Conservation (phyloP, 2,797 vertebrate genomes). For the Odontamblyopus rebecca region DNA sequence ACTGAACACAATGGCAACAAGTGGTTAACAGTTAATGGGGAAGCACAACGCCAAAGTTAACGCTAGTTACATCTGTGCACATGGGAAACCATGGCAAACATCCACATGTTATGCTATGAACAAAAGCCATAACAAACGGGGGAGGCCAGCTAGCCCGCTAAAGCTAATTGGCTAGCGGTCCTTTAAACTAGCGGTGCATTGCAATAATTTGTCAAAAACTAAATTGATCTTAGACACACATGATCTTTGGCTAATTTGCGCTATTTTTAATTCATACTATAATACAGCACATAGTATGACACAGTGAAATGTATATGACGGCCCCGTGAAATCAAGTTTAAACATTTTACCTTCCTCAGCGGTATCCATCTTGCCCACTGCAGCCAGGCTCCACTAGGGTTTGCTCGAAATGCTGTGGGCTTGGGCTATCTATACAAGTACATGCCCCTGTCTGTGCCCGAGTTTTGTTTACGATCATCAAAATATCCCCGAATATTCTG, state of each 20-base stretch:
- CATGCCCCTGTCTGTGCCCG: constrained; percentile 37
- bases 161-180: constrained; percentile 43
- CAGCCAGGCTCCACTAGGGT: constrained; percentile 48
- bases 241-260: too few relatives aligned
- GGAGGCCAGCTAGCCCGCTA: constrained; percentile 38
- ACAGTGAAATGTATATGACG: constrained; percentile 13
- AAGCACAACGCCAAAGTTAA: not conserved
- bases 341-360: constrained; percentile 86
- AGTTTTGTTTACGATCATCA: not conserved
- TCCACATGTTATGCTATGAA: not conserved
- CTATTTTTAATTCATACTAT: not conserved
- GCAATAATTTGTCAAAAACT: not conserved
- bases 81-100: too few relatives aligned
- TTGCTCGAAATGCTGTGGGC: constrained; percentile 17
- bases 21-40: not conserved
- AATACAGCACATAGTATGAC: not conserved
- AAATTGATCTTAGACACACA: fast-evolving
- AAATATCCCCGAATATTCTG: not conserved
- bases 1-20: not conserved
- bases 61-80: not conserved
- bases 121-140: constrained; percentile 20
- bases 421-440: constrained; percentile 26
- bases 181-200: not conserved
- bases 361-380: constrained; percentile 87
- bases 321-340: constrained; percentile 15